Evolutionary conservation across 2,888 invertebrate genomes (phyloP).

Genomic region (Kuschelorhynchus macadamiae): DNA sequence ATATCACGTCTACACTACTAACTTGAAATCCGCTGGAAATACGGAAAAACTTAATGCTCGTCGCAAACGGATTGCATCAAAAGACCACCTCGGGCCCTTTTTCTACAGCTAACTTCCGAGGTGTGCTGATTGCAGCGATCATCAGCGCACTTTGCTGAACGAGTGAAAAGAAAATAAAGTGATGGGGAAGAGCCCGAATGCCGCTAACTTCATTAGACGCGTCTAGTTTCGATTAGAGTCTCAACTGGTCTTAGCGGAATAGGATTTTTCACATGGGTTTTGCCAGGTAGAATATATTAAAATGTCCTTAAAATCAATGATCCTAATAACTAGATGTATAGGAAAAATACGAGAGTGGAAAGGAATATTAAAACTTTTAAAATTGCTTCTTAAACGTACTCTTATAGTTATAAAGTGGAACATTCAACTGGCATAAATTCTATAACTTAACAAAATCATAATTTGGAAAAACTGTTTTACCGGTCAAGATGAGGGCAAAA

Average conservation of each 20-base stretch:
- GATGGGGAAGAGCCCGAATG: constrained; percentile 23
- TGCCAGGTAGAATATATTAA: too few species aligned
- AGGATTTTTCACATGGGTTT: constrained; percentile 26
- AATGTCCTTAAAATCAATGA: too few species aligned
- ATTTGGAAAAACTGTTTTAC: too few species aligned
- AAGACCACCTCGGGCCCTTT: constrained; percentile 41
- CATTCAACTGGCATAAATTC: too few species aligned
- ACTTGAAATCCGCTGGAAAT: constrained; percentile 19
- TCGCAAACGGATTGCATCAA: constrained; percentile 37
- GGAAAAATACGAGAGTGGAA: too few species aligned
- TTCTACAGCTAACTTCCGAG: constrained; percentile 45
- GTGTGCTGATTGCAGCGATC: constrained; percentile 49
- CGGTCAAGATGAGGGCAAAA: too few species aligned
- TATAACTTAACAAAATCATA: too few species aligned
- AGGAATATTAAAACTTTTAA: too few species aligned
- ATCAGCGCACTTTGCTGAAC: constrained; percentile 44
- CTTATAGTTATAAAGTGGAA: too few species aligned
- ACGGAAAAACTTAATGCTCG: constrained; percentile 34
- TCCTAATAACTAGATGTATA: too few species aligned
- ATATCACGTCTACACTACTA: constrained; percentile 19
- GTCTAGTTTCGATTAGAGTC: constrained; percentile 37
- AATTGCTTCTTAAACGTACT: too few species aligned
- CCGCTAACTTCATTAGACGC: constrained; percentile 47
- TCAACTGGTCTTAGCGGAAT: constrained; percentile 15
- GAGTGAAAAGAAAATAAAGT: constrained; percentile 42